These are phyloP conservation scores for Chionoecetes opilio DNA, from an alignment of 1,140 invertebrate species.

Conservation along the genomic window DNA sequence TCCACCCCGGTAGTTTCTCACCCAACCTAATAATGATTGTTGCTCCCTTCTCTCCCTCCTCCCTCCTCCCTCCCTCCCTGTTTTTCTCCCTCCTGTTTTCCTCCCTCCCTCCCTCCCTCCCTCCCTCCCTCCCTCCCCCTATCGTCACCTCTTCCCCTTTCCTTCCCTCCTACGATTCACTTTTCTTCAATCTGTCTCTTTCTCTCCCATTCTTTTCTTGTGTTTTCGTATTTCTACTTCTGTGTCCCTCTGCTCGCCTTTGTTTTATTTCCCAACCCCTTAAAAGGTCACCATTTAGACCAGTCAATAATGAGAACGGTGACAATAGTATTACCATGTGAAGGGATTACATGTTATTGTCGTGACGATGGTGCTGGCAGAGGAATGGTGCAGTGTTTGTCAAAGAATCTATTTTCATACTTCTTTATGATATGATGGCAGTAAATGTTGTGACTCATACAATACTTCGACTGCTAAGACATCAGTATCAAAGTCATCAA, in stretches of 20 bases:
- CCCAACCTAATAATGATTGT: background rate
- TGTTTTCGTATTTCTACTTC: background rate
- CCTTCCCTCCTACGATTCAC: background rate
- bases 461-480: no score
- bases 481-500: no score
- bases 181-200: background rate
- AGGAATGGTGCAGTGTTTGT: no score
- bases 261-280: background rate
- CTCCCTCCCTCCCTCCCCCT: slow-evolving; percentile 4
- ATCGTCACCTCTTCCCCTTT: background rate
- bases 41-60: background rate
- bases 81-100: background rate
- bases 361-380: no score
- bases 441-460: no score
- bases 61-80: background rate
- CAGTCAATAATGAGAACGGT: no score
- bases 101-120: background rate
- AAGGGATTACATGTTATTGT: no score
- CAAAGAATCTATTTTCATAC: no score
- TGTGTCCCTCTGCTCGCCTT: background rate
- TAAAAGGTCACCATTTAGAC: no score
- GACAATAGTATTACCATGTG: no score
- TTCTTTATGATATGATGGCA: no score
- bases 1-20: background rate
- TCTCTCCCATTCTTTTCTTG: background rate